Evolutionary conservation across 2,113 vertebrate species (phyloP).

Genomic region (Hyla sarda): DNA sequence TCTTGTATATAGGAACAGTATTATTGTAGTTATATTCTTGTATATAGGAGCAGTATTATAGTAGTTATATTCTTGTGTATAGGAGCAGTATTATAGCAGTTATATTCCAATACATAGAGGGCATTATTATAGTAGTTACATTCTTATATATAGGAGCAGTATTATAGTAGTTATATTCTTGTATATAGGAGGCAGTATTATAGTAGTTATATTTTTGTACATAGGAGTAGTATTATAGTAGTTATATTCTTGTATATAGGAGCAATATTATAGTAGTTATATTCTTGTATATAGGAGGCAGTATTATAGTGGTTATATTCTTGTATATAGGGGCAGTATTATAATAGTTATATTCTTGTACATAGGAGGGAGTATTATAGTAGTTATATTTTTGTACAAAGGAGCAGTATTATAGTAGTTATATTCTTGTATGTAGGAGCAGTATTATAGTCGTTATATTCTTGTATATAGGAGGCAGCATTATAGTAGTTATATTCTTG

Average conservation of each 20-base stretch:
- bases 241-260: conserved; percentile 3
- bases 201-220: not conserved
- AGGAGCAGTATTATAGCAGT: not conserved
- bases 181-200: not conserved
- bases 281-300: not conserved
- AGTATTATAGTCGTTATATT: conserved; percentile 3
- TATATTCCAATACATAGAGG: not conserved
- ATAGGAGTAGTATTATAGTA: not conserved
- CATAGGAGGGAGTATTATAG: too few species aligned
- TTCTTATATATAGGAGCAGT: not conserved
- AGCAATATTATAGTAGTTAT: not conserved
- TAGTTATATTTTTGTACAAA: too few species aligned
- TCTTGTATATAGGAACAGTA: not conserved
- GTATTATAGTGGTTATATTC: conserved; percentile 12
- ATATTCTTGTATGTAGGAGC: too few species aligned
- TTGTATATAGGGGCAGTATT: not conserved
- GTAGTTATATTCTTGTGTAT: conserved; percentile 12
- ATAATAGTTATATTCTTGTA: too few species aligned
- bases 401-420: too few species aligned
- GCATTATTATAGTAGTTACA: not conserved
- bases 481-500: conserved; percentile 7
- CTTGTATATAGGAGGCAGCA: conserved; percentile 55
- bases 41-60: conserved; percentile 1
- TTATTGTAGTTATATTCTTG: conserved; percentile 10
- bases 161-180: not conserved